A percentile compares a stretch with the other conserved stretches of the same genome.
These are phyloP conservation scores for Temnothorax rugatulus DNA, from an alignment of 2,888 invertebrate genomes.

Conservation along the genomic window DNA sequence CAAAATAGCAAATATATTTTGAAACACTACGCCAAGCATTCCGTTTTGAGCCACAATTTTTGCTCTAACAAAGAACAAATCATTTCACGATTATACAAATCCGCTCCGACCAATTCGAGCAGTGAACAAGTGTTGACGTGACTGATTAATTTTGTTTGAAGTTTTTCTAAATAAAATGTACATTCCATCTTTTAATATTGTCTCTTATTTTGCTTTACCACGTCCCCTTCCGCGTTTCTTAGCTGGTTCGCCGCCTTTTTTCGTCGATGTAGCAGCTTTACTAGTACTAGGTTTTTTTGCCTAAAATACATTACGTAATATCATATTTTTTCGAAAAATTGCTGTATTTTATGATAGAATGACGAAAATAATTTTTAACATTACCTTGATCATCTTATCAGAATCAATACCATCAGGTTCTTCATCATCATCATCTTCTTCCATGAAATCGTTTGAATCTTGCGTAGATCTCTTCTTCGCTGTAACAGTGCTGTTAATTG, in stretches of 20 bases:
- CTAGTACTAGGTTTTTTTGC: slow-evolving; percentile 77
- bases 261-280: slow-evolving; percentile 66
- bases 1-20: slow-evolving; percentile 12
- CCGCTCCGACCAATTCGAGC: not conserved
- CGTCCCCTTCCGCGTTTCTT: slow-evolving; percentile 78
- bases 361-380: slow-evolving; percentile 19
- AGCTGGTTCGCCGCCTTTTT: slow-evolving; percentile 63
- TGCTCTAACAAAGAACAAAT: slow-evolving; percentile 4
- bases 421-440: slow-evolving; percentile 85
- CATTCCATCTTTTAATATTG: slow-evolving; percentile 45
- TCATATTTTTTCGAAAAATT: not conserved
- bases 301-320: slow-evolving; percentile 61
- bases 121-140: not conserved
- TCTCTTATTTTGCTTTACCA: slow-evolving; percentile 76
- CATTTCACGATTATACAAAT: slow-evolving; percentile 5
- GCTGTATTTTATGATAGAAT: slow-evolving; percentile 4
- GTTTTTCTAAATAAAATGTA: slow-evolving; percentile 59
- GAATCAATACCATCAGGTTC: slow-evolving; percentile 88
- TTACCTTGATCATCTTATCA: slow-evolving; percentile 94
- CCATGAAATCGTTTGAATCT: slow-evolving; percentile 84
- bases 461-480: slow-evolving; percentile 88
- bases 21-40: not conserved
- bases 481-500: slow-evolving; percentile 88
- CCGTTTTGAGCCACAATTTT: slow-evolving; percentile 4
- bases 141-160: slow-evolving; percentile 1